Evolutionary conservation across 2,888 invertebrate species (phyloP), one percentile per base, ranked within the genome.

Genomic region (Aleiodes alternator): DNA sequence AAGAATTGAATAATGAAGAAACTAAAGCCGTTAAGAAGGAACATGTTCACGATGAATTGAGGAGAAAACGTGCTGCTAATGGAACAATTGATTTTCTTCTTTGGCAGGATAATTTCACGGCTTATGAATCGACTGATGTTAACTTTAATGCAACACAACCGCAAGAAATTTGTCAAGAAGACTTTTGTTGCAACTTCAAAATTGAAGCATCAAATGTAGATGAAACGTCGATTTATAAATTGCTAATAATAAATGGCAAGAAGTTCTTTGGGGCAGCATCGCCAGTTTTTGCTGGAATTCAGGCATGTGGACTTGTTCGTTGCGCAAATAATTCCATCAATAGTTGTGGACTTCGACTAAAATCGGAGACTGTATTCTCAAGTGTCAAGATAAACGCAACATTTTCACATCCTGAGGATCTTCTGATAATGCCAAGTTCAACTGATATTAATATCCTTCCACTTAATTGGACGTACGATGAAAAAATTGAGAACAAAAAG

Each of bases 271-370:
- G 38, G 1, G 81, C 77, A 8, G 31, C 4, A 0, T 75, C 78
- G 23, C 23, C 23, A 23, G 23, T 23, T 0, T 75, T 78, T 8
- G 82, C 76, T 38, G 82, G 82, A 16, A 76, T 85, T 43, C 83
- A 86, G 55, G 78, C 85, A 1, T 90, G 90, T 76, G 86, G 83
- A 1, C 66, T 90, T 12, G 78, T 88, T 34, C 84, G 87, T 64
- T 89, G 89, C 75, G 72, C 82, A 0, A 82, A 85, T 69, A 80
- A 85, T 0, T 81, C 84, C 1, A 12, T 86, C 0, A 68, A 50
- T 2, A 87, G 88, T 3, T 90, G 89, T 59, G 81, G 79, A 73
- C 71, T 73, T 29, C 66, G 74, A 7, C 12, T 43, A 31, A 56
- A 64, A 4, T 82, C 84, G 0, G 29, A 64, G 4, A 81, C 78